These are phyloP conservation scores for Rhynchomys soricoides DNA, from an alignment of 2,113 vertebrate genomes.

Conservation along the genomic window DNA sequence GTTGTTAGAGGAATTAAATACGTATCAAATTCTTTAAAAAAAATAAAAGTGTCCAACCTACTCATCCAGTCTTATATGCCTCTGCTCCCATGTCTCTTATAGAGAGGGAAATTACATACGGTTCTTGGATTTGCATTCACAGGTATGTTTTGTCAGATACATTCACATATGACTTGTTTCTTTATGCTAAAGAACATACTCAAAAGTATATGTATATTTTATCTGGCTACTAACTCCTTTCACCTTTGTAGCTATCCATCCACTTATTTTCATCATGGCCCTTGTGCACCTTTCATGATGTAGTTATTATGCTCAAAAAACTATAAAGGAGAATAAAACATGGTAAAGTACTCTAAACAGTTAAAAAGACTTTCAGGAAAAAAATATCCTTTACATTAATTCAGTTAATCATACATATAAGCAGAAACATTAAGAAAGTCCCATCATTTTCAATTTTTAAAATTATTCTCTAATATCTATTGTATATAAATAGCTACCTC, in stretches of 20 bases:
- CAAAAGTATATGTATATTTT: not conserved
- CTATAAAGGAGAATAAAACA: not conserved
- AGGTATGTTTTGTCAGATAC: not conserved
- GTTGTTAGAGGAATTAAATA: not conserved
- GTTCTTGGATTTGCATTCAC: not conserved
- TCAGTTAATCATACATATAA: not conserved
- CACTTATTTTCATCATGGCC: not conserved
- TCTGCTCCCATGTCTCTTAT: not conserved
- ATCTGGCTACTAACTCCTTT: not conserved
- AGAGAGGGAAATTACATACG: not conserved
- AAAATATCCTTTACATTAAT: not conserved
- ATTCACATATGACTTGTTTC: not conserved
- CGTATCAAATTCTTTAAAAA: not conserved
- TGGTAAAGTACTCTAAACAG: not conserved
- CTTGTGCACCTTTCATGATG: not conserved
- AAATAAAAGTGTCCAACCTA: rapidly evolving
- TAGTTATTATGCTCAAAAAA: not conserved
- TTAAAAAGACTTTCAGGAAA: not conserved
- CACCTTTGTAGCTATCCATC: not conserved
- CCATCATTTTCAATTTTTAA: not conserved
- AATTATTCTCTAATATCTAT: not conserved
- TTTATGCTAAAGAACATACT: not conserved
- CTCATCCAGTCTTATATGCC: not conserved
- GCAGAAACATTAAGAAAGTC: not conserved
- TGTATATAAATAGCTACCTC: not conserved